These are phyloP conservation scores for Stictonetta naevosa DNA, from an alignment of 2,113 vertebrate species.

Conservation along the genomic window DNA sequence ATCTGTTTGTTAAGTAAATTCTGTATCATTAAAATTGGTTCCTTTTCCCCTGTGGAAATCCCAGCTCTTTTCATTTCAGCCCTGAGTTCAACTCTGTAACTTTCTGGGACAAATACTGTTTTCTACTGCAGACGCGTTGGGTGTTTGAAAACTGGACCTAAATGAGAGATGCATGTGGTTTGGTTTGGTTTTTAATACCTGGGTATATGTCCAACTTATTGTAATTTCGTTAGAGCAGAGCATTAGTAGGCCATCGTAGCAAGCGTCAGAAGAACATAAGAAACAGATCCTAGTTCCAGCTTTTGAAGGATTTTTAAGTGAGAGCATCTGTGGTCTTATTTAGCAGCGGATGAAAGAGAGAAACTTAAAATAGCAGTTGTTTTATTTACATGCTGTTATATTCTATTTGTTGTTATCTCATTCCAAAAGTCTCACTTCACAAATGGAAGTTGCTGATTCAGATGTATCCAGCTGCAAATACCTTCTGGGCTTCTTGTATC, in stretches of 20 bases:
- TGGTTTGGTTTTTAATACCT: background rate
- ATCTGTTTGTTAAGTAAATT: constrained; percentile 57
- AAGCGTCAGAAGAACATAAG: background rate
- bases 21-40: background rate
- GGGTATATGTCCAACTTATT: background rate
- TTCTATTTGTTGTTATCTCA: background rate
- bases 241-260: background rate
- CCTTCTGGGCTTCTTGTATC: background rate
- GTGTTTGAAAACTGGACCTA: background rate
- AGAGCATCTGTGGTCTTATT: background rate
- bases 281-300: background rate
- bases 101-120: background rate
- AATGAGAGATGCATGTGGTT: background rate
- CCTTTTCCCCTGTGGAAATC: background rate
- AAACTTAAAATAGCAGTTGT: background rate
- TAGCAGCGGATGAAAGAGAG: background rate
- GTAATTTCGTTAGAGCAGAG: background rate
- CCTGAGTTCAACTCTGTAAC: constrained; percentile 12
- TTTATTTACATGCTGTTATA: background rate
- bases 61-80: constrained; percentile 33
- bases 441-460: background rate
- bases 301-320: background rate
- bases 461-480: background rate
- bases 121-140: background rate
- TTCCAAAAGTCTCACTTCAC: background rate